Percentiles rank a stretch among this genome's conserved stretches.
These are phyloP conservation scores for Lepidocyrtinus sp. DNA, from an alignment of 2,888 invertebrate species.

Conservation along the genomic window DNA sequence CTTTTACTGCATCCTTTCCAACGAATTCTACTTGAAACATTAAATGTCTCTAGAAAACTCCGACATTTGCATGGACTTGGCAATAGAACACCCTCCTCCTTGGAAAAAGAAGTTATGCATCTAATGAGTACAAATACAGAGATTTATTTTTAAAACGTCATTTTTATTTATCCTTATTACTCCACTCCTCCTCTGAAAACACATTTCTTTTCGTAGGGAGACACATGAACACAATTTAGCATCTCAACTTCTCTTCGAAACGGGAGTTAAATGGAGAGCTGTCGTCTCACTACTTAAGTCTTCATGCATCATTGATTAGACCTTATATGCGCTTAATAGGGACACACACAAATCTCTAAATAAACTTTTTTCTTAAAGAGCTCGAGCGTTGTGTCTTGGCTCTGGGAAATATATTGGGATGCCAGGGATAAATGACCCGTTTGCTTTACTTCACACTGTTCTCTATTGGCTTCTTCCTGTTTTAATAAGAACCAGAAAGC, in stretches of 20 bases:
- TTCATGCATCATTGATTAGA: conserved; percentile 57
- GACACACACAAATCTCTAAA: conserved; percentile 16
- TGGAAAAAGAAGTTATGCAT: conserved; percentile 48
- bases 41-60: no score
- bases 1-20: no score
- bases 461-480: conserved; percentile 13
- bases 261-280: conserved; percentile 42
- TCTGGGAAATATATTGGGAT: not conserved
- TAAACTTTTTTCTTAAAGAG: no score
- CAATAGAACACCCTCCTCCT: not conserved
- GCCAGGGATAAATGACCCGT: not conserved
- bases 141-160: conserved; percentile 44
- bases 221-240: not conserved
- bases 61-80: not conserved
- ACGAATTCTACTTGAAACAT: no score
- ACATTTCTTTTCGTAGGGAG: not conserved
- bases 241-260: not conserved
- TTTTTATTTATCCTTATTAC: conserved; percentile 10
- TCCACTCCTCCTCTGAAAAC: not conserved
- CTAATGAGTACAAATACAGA: conserved; percentile 56
- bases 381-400: no score
- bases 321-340: conserved; percentile 10
- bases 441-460: not conserved
- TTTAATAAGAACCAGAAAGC: not conserved
- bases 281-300: conserved; percentile 56